Conservation (phyloP, 2,888 invertebrate genomes). For the Dexiosoma caninum region DNA sequence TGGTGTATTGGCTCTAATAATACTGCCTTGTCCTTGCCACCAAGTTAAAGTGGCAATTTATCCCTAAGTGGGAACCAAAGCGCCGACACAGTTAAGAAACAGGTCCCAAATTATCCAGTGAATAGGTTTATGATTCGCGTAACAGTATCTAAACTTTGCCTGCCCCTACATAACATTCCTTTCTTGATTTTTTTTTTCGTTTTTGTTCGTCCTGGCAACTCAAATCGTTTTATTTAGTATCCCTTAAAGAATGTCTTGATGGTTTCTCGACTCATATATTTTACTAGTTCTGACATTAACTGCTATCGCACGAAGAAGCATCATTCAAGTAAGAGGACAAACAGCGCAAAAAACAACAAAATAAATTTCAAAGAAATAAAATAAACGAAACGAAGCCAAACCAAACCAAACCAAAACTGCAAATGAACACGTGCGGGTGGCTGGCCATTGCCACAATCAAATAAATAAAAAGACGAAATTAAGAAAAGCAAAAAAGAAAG, state of each 20-base stretch:
- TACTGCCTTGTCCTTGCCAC: too few species aligned
- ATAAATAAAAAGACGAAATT: conserved; percentile 18
- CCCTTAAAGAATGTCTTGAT: conserved; percentile 58
- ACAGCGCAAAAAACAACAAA: conserved; percentile 2
- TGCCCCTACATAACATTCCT: too few species aligned
- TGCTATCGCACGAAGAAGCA: conserved; percentile 75
- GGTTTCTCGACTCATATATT: conserved; percentile 75
- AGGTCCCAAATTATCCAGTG: too few species aligned
- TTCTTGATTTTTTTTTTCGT: too few species aligned
- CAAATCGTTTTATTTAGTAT: conserved; percentile 33
- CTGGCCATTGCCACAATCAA: conserved; percentile 50
- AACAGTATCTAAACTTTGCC: too few species aligned
- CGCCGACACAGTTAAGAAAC: too few species aligned
- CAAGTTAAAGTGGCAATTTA: too few species aligned
- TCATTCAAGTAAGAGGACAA: conserved; percentile 56
- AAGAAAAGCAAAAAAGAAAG: background rate
- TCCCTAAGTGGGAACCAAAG: too few species aligned
- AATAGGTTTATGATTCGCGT: too few species aligned
- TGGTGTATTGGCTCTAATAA: too few species aligned
- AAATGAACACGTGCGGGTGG: conserved; percentile 62
- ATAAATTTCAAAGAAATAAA: conserved; percentile 24
- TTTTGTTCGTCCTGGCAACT: conserved; percentile 27
- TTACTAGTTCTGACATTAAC: conserved; percentile 78
- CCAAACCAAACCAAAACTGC: conserved; percentile 29
- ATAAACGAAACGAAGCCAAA: conserved; percentile 16